Evolutionary conservation across 2,113 vertebrate species (phyloP).

Genomic region (Chaetodon trifascialis): DNA sequence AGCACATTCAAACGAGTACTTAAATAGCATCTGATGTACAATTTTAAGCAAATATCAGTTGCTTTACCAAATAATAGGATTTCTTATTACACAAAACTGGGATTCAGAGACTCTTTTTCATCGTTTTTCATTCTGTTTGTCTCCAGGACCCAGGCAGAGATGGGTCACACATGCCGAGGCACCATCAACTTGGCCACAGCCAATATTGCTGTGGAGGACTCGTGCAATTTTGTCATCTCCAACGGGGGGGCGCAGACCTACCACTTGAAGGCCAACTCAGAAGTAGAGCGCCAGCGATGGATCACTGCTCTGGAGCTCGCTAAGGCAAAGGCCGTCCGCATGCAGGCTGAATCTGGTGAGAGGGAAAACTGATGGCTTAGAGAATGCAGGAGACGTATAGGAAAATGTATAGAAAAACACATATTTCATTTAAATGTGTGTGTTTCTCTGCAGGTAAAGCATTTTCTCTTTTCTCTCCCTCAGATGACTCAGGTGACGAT

Average conservation of each 20-base stretch:
- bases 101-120: neutral
- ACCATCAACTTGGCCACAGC: slow-evolving; percentile 98
- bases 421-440: neutral
- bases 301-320: slow-evolving; percentile 96
- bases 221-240: slow-evolving; percentile 97
- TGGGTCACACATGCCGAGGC: slow-evolving; percentile 96
- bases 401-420: neutral
- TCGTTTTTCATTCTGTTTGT: neutral
- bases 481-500: slow-evolving; percentile 95
- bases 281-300: slow-evolving; percentile 97
- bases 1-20: neutral
- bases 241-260: slow-evolving; percentile 97
- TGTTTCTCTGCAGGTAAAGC: neutral
- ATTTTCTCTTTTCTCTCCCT: neutral
- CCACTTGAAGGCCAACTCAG: slow-evolving; percentile 95
- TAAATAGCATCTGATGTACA: neutral
- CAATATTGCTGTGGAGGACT: slow-evolving; percentile 96
- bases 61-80: neutral
- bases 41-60: neutral
- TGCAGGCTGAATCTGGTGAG: slow-evolving; percentile 95
- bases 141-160: slow-evolving; percentile 94
- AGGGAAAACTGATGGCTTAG: neutral
- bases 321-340: slow-evolving; percentile 94
- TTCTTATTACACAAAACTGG: neutral
- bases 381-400: neutral